Base-by-base conservation (phyloP, 1,140 invertebrate genomes). In the Pantala flavescens region DNA sequence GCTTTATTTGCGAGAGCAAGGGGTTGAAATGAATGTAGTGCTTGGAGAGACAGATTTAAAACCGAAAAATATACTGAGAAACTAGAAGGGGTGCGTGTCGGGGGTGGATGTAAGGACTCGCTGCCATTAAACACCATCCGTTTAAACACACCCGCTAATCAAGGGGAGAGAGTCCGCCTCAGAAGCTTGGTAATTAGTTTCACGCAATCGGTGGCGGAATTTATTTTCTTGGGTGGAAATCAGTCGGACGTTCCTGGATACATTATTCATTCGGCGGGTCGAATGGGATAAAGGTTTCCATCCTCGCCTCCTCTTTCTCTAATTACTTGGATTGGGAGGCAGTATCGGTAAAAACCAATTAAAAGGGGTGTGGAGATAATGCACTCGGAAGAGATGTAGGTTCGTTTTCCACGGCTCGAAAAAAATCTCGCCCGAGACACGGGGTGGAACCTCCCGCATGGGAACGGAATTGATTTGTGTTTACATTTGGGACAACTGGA, bases 291-390 rank as follows among this genome's bases (percentile, higher is more conserved):
- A n/a, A n/a, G n/a, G n/a, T 1, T 63, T 12, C 49, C 49, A 19
- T 63, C 49, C 49, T 63, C 12, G 16, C 49, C 49, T 21, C 49
- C 49, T 63, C 49, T 63, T 12, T 14, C 49, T 63, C 49, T 63
- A 63, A 63, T 63, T 63, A 21, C 49, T 63, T 5, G 49, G 49
- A 63, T 63, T 63, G 49, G n/a, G n/a, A 63, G n/a, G 49, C 49
- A 63, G 12, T 63, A 63, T 63, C 49, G 49, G 49, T 63, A 63
- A 63, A 63, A 63, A 63, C 49, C 49, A 63, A 63, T 63, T 63
- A 63, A 63, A 63, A 63, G 49, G 49, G 49, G n/a, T 14, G 49
- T 21, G 49, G 49, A 21, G 28, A 36, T 36, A 36, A 36, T 36
- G 28, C 28, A 36, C 9, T 36, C 28, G 9, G 28, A 36, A 9